Conservation (phyloP, 2,888 invertebrate genomes). For the Diploptera punctata region DNA sequence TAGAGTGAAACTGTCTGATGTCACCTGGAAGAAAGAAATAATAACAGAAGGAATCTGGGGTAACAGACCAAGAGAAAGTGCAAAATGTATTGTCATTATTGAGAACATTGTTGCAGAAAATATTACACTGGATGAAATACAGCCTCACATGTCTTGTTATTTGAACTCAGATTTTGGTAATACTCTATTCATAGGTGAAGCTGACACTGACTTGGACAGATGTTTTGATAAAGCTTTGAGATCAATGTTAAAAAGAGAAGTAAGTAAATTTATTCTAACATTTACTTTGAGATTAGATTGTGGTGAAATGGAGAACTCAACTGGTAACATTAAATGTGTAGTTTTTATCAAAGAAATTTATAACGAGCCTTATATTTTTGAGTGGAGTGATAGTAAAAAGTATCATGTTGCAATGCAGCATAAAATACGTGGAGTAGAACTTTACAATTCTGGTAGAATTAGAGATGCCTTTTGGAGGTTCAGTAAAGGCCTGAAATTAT, state of each 20-base stretch:
- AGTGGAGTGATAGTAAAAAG: slow-evolving; percentile 64
- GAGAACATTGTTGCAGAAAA: slow-evolving; percentile 39
- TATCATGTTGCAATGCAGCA: slow-evolving; percentile 59
- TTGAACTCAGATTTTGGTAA: slow-evolving; percentile 30
- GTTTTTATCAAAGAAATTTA: slow-evolving; percentile 14
- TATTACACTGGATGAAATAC: slow-evolving; percentile 3
- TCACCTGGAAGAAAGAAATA: slow-evolving; percentile 48
- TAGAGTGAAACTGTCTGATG: neutral
- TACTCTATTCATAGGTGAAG: slow-evolving; percentile 46
- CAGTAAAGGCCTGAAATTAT: slow-evolving; percentile 73
- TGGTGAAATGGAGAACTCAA: no score
- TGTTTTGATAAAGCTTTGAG: slow-evolving; percentile 48
- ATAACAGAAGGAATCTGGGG: slow-evolving; percentile 49
- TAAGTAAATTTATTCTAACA: neutral
- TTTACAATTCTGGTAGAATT: slow-evolving; percentile 67
- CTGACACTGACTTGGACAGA: slow-evolving; percentile 48
- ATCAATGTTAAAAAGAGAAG: slow-evolving; percentile 45
- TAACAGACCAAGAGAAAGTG: slow-evolving; percentile 53
- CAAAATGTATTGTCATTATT: slow-evolving; percentile 51
- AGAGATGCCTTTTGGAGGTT: slow-evolving; percentile 77
- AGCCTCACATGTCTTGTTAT: neutral
- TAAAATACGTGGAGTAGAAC: slow-evolving; percentile 65
- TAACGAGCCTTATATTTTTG: slow-evolving; percentile 55
- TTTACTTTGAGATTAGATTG: neutral
- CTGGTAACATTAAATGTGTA: neutral